Base-by-base conservation (phyloP, 2,113 vertebrate genomes). In the Henicopernis longicauda region DNA sequence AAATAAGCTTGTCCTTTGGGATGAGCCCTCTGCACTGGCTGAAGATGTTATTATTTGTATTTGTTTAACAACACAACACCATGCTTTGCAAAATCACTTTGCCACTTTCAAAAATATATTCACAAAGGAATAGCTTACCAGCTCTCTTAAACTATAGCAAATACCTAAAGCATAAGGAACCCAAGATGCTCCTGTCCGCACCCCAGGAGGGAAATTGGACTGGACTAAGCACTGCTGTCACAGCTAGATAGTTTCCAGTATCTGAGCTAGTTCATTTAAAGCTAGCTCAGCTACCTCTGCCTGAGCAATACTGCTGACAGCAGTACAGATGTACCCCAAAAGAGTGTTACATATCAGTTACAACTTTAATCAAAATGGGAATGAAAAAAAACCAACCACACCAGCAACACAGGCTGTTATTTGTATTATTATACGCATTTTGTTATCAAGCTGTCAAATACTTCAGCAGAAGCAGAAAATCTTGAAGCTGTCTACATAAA, bases 361-460 rank as follows among this genome's bases (percentile, higher is more conserved):
- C 78, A 89, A 80, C 74, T 91, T 76, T 36, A 85, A 91, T 73
- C 44, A 79, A 89, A 89, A 71, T 36, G 77, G 27, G 49, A 84
- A 54, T 38, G 14, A 18, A 61, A 89, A 69, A 89, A 55, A 19
- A 4, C 5, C 20, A 54, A 38, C 36, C 40, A 26, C 80, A 93
- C 54, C 62, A 85, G 79, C 54, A 96, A 94, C 82, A 93, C 95
- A 86, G 87, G 82, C 90, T 96, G 95, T 88, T 93, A 94, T 93
- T 95, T 96, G 79, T 93, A 95, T 88, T 92, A 87, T 93, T 95
- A 95, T 31, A 95, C 20, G 17, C 78, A 83, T 91, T 94, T 95
- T 88, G 85, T 91, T 95, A 91, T 86, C 91, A 91, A 95, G 76
- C 85, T 97, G 87, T 95, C 93, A 97, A 96, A 76, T 63, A 86